phyloP scores from a whole-genome alignment of 2,113 vertebrate species.

The Nothocercus julius region DNA sequence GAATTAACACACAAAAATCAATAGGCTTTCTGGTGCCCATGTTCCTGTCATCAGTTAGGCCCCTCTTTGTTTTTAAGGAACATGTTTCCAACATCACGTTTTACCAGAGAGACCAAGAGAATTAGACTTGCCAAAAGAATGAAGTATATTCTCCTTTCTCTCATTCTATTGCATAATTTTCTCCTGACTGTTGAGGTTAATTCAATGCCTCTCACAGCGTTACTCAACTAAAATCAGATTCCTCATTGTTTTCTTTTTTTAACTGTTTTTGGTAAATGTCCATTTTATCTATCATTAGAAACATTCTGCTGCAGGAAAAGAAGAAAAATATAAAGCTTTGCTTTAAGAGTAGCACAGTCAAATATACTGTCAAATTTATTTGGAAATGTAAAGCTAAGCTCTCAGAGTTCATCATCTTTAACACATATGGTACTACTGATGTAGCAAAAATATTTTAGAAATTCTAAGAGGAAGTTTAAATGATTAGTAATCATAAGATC shows the following conservation, averaged over 20 bases:
- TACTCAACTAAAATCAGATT: conserved; percentile 21
- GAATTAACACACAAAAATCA: not conserved
- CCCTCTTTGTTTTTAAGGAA: conserved; percentile 20
- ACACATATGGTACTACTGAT: not conserved
- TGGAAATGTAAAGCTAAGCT: conserved; percentile 16
- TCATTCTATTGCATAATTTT: conserved; percentile 7
- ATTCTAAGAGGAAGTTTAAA: not conserved
- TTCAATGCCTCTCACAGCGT: not conserved
- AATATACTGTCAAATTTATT: not conserved
- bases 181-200: conserved; percentile 8
- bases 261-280: conserved; percentile 32
- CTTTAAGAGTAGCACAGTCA: conserved; percentile 4
- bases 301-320: not conserved
- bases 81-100: not conserved
- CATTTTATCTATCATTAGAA: conserved; percentile 23
- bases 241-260: not conserved
- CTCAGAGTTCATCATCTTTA: not conserved
- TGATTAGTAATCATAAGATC: not conserved
- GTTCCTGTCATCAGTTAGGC: conserved; percentile 23
- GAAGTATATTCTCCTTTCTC: not conserved
- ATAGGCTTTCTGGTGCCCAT: not conserved
- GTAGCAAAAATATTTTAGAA: not conserved
- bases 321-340: conserved; percentile 24
- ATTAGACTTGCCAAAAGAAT: conserved; percentile 33
- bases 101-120: conserved; percentile 1